Conservation (phyloP, 2,888 invertebrate genomes). For the Elysia crispata region DNA sequence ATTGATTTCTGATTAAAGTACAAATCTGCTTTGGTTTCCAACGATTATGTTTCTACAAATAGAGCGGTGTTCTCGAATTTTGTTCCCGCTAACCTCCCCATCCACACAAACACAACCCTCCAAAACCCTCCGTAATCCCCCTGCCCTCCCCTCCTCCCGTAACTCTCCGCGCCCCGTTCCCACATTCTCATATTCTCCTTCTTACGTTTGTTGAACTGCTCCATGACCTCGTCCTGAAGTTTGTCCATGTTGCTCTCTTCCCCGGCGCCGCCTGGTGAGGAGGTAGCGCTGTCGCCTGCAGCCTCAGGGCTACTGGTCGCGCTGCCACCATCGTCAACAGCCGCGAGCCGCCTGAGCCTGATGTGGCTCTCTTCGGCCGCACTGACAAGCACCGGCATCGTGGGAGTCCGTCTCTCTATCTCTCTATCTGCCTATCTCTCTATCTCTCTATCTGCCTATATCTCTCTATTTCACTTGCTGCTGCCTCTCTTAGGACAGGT, state of each 20-base stretch:
- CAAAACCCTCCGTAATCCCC: too few relatives aligned
- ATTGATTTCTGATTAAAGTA: too few relatives aligned
- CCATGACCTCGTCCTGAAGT: conserved; percentile 62
- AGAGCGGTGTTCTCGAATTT: too few relatives aligned
- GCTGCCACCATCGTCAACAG: conserved; percentile 33
- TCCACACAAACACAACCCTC: too few relatives aligned
- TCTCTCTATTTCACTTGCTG: neutral
- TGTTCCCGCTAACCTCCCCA: too few relatives aligned
- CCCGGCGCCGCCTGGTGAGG: conserved; percentile 16
- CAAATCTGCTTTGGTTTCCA: too few relatives aligned
- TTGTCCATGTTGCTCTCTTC: conserved; percentile 57
- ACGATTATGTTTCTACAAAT: too few relatives aligned
- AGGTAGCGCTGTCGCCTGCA: conserved; percentile 44
- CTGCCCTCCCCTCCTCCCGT: too few relatives aligned
- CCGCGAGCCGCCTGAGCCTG: conserved; percentile 54
- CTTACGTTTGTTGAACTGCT: conserved; percentile 66
- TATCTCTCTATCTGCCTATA: neutral
- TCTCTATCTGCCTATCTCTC: neutral
- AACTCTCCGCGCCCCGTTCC: neutral
- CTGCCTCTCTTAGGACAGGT: too few relatives aligned
- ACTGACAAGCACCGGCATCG: conserved; percentile 42
- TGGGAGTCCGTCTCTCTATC: neutral
- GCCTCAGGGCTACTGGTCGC: conserved; percentile 43
- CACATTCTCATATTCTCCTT: neutral
- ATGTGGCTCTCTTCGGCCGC: conserved; percentile 50